These are phyloP conservation scores for crab-eating macaque (Macaca fascicularis) DNA, from an alignment of 2,113 vertebrate genomes.

Conservation along the genomic window T2T-MFA8v1.1 NC_088380.1:63201501-63202000, in stretches of 20 bases:
- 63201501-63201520: not conserved
- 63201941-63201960: not conserved
- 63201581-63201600: not conserved
- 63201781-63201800: not conserved
- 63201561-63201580: not conserved
- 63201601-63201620: not conserved
- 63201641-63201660: not conserved
- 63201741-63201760: not conserved
- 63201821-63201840: not conserved
- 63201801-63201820: not conserved
- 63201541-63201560: not conserved
- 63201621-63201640: not conserved
- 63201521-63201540: not conserved
- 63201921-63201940: not conserved
- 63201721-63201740: not conserved
- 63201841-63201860: not conserved
- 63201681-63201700: not conserved
- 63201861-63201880: not conserved
- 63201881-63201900: not conserved
- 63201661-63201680: not conserved
- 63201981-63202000: not conserved
- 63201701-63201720: not conserved
- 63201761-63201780: not conserved
- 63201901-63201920: not conserved
- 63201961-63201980: not conserved